phyloP scores from a whole-genome alignment of 2,797 vertebrate genomes.

The Acipenser ruthenus region DNA sequence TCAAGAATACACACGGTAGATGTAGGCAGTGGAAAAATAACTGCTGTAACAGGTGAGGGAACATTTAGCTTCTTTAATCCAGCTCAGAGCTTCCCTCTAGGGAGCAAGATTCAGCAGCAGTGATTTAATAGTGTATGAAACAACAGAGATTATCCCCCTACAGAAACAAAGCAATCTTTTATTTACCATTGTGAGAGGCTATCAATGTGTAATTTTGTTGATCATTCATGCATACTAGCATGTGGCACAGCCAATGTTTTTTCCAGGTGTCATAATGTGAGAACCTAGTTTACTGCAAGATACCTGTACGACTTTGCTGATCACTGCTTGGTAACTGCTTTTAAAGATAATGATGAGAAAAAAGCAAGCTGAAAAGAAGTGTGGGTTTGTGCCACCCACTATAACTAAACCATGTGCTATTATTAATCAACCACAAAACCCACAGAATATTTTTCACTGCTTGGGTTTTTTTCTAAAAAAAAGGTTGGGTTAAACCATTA shows the following conservation, averaged over 20 bases:
- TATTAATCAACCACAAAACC: constrained; percentile 5
- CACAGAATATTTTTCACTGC: background rate
- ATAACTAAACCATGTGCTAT: background rate
- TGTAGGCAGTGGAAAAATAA: constrained; percentile 3
- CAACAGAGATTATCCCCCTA: constrained; percentile 34
- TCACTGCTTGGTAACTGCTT: constrained; percentile 8
- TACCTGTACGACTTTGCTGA: constrained; percentile 19
- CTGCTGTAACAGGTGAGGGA: constrained; percentile 36
- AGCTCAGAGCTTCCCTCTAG: constrained; percentile 7
- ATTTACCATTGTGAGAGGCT: constrained; percentile 16
- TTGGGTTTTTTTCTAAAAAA: background rate
- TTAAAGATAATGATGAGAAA: constrained; percentile 12
- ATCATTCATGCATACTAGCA: constrained; percentile 18
- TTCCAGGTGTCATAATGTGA: constrained; percentile 21
- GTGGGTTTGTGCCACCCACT: background rate
- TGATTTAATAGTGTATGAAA: constrained; percentile 33
- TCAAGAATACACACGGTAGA: background rate
- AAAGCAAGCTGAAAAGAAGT: constrained; percentile 11
- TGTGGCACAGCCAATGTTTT: constrained; percentile 19
- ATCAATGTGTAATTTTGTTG: constrained; percentile 26
- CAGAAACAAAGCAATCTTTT: constrained; percentile 21
- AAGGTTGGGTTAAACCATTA: background rate
- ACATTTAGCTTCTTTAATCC: constrained; percentile 25
- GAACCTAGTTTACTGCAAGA: constrained; percentile 22
- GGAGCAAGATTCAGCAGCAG: constrained; percentile 11